Evolutionary conservation across 2,888 invertebrate species (phyloP), one percentile per base, ranked within the genome.

Genomic region (Diarsia mendica): DNA sequence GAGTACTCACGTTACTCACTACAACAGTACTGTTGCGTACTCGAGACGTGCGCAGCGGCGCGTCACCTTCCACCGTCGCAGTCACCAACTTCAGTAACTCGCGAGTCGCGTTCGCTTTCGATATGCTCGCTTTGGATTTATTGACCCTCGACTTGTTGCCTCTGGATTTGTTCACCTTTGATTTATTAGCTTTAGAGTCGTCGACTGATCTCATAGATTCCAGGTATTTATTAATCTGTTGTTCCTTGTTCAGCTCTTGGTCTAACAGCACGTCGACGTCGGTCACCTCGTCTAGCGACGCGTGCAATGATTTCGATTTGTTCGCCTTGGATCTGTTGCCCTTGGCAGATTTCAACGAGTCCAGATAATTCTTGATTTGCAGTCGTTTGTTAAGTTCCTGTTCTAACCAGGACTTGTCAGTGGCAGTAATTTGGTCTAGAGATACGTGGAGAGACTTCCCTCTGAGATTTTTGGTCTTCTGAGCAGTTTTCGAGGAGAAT

Each of bases 351-450:
- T 75, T 92, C 85, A 18, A 88, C 8, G 80, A 65, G 28, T 75
- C 67, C 10, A 79, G 79, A 2, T 84, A 83, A 11, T 68, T 78
- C 13, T 65, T 80, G n/a, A 79, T 83, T n/a, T 87, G 88, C 15
- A 90, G 75, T 9, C 90, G 89, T 23, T 88, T 91, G 53, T 87
- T 87, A 23, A 93, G 77, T 55, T 94, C 92, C 15, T 87, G 82
- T 72, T 94, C 91, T 3, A 94, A 78, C 95, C 95, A 95, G 15
- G 90, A 88, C 53, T 90, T 88, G 55, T 94, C 94, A 0, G 92
- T 90, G 6, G 88, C 84, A 0, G 90, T 88, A 8, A 91, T 90
- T 11, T 83, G 75, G 44, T 90, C 89, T 3, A 93, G 85, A 0
- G 94, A 92, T 3, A 73, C 80, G 72, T 91, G 92, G 0, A 95